phyloP scores from a whole-genome alignment of 2,113 vertebrate species.

The Zapus hudsonius region DNA sequence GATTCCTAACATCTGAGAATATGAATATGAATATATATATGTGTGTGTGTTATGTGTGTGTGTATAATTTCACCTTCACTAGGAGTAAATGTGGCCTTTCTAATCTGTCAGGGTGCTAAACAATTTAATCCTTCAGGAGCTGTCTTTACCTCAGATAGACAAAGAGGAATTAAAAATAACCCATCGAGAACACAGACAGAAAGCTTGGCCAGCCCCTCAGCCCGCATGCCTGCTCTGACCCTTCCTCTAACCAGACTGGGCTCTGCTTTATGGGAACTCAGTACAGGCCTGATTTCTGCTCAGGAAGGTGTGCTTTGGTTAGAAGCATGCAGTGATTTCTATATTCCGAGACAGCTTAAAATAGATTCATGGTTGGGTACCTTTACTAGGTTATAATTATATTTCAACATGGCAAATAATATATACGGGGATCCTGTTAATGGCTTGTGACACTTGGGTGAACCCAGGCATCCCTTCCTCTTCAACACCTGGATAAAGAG shows the following conservation, averaged over 20 bases:
- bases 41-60: too few species aligned
- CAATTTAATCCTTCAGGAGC: not conserved
- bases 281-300: not conserved
- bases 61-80: not conserved
- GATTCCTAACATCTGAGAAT: not conserved
- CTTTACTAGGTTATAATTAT: not conserved
- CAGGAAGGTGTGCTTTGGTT: not conserved
- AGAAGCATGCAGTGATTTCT: not conserved
- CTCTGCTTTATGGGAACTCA: not conserved
- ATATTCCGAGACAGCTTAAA: not conserved
- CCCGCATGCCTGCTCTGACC: not conserved
- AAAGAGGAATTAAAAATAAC: not conserved
- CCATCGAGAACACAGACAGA: not conserved
- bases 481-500: not conserved
- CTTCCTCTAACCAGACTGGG: not conserved
- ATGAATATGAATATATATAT: too few species aligned
- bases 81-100: not conserved
- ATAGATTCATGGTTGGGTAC: not conserved
- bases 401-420: not conserved
- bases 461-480: not conserved
- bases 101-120: not conserved
- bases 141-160: not conserved
- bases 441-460: not conserved
- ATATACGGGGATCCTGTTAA: not conserved
- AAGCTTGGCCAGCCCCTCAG: too few species aligned